Percentiles rank a stretch among this genome's conserved stretches.
Evolutionary conservation across 2,113 vertebrate species (phyloP).

Genomic region (Pseudopodoces humilis): DNA sequence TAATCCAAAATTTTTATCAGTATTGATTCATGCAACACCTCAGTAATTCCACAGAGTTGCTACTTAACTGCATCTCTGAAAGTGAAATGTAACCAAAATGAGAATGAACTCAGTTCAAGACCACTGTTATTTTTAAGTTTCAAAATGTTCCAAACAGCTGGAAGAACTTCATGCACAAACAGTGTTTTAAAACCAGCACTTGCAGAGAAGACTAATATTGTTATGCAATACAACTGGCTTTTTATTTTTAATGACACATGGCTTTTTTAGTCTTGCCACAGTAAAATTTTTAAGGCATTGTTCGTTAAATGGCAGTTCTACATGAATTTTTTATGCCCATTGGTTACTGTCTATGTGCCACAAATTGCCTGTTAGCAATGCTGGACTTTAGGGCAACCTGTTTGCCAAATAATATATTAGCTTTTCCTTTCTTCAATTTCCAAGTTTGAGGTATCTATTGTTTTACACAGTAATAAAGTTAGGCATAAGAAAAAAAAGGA

Average conservation of each 20-base stretch:
- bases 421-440: slow-evolving; percentile 14
- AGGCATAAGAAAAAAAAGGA: slow-evolving; percentile 25
- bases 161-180: neutral
- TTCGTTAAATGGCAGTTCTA: neutral
- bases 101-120: neutral
- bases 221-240: neutral
- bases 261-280: neutral
- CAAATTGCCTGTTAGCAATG: neutral
- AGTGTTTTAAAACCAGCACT: slow-evolving; percentile 5
- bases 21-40: neutral
- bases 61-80: neutral
- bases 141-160: neutral
- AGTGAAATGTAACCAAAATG: neutral
- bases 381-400: neutral
- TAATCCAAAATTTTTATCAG: neutral
- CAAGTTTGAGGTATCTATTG: slow-evolving; percentile 14
- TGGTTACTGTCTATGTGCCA: neutral
- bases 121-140: neutral
- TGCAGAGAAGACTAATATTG: neutral
- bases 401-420: neutral
- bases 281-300: neutral
- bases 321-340: neutral
- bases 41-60: neutral
- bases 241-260: neutral
- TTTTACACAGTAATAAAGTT: neutral